Base-by-base conservation (phyloP, 2,113 vertebrate genomes). In the Apus apus region DNA sequence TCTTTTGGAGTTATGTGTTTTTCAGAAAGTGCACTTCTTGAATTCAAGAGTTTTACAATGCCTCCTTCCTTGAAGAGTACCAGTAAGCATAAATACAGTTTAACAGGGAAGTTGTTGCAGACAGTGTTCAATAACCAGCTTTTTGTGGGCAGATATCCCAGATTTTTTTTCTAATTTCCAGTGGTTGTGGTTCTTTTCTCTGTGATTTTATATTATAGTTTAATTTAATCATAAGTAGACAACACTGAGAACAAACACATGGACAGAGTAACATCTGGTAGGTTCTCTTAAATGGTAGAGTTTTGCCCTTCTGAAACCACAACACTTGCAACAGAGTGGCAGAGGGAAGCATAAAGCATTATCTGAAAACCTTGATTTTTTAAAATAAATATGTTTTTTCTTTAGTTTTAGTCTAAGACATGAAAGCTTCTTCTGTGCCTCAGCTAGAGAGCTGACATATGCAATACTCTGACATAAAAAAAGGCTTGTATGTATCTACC, bases 371-470 rank as follows among this genome's bases (percentile, higher is more conserved):
- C 32, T 34, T 57, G 19, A 1, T 5, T 34, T 78, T 83, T 54
- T 27, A 75, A 85, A 1, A 40, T 8, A 50, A 80, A 34, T 36
- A 2, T 27, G n/a, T 2, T 25, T 6, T 0, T 0, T 2, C 21
- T 70, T 79, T 21, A 25, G 11, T 60, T 80, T 73, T 68, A 32
- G 16, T 40, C 32, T 40, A 40, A 46, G 8, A 22, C 15, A 22
- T 9, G 18, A 32, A 17, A 66, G 12, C 46, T 34, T 72, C 8
- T 76, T 90, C 46, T 48, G 6, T 34, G 27, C 5, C 10, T 5
- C 48, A 50, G 20, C 11, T 22, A 50, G 21, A 50, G 48, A 22
- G 11, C 48, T 11, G 8, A 54, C 26, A 54, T 21, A 46, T 6
- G 7, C 6, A 83, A 46, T 7, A 5, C 5, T 43, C 13, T 26